Base-by-base conservation (phyloP, 2,797 vertebrate species). In the Allobates femoralis region DNA sequence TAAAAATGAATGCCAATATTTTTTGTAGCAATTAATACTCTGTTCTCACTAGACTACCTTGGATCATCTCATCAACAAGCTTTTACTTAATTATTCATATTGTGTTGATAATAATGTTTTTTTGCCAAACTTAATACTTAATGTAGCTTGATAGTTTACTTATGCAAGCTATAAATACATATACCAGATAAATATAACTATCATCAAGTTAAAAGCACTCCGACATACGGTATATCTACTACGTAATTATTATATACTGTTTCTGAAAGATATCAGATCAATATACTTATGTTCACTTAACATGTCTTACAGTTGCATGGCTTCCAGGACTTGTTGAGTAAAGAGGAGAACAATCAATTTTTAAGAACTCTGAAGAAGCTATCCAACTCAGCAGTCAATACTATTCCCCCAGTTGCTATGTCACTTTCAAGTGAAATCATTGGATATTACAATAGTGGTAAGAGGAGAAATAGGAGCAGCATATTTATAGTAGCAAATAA, bases 271-370 rank as follows among this genome's bases (percentile, higher is more conserved):
- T 87, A 84, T 69, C 86, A 84, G 94, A 95, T 95, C 95, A 92
- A 94, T 95, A 92, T 89, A 91, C 92, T 89, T 93, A n/a, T n/a
- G 89, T 87, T 92, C 91, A 91, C 93, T 92, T 91, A 93, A 91
- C 82, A 90, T 82, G 89, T 88, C 90, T 93, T 92, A 78, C 90
- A 89, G 88, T 87, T 92, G 91, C 91, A 90, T 87, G 81, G 92
- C 89, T 89, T 91, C 93, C 91, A 90, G 86, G 87, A 84, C 89
- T 88, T 18, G 37, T 78, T 90, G 89, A 90, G 87, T 90, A 91
- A 90, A 90, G 89, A 91, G 90, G 83, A 84, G 85, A 90, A 78
- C 84, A 91, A 94, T 93, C 92, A 91, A 91, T 92, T 84, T 83
- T 91, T 90, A 88, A 92, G 89, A 56, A 89, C 89, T 84, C 85